These are phyloP conservation scores for Stichodactyla mertensii DNA, from an alignment of 64 coral and sea anemone genomes.

Conservation along the genomic window DNA sequence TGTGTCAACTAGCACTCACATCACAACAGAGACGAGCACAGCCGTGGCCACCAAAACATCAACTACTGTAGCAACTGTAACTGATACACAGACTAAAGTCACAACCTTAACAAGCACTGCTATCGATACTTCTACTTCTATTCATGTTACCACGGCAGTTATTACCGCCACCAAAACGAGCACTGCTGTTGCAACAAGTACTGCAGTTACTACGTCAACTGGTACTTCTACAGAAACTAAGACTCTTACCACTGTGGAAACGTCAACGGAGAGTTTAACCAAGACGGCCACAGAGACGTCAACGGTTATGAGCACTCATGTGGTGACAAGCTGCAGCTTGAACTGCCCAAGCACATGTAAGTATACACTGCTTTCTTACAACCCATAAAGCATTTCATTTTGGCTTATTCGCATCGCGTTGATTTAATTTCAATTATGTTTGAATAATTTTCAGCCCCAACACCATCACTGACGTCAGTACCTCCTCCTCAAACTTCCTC, in stretches of 20 bases:
- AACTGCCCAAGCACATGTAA: constrained; percentile 21
- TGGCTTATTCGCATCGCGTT: no score
- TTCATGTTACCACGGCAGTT: neutral
- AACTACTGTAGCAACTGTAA: constrained; percentile 3
- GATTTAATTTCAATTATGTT: no score
- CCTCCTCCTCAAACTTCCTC: neutral
- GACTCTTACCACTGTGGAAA: neutral
- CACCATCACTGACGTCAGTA: neutral
- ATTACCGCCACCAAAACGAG: neutral
- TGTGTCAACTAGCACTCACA: constrained; percentile 8
- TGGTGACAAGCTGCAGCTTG: neutral
- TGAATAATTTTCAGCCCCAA: neutral
- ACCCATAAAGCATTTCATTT: no score
- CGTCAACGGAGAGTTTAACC: neutral
- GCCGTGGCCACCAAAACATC: neutral
- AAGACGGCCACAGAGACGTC: neutral
- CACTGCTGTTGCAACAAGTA: constrained; percentile 19
- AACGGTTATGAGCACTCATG: constrained; percentile 4
- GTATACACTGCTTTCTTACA: neutral
- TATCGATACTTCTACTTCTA: neutral
- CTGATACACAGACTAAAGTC: neutral
- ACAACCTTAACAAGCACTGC: neutral
- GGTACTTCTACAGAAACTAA: constrained; percentile 1
- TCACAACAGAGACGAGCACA: neutral
- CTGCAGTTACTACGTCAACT: constrained; percentile 6